These are phyloP conservation scores for Gobionotothen gibberifrons DNA, from an alignment of 2,797 vertebrate species.

Conservation along the genomic window DNA sequence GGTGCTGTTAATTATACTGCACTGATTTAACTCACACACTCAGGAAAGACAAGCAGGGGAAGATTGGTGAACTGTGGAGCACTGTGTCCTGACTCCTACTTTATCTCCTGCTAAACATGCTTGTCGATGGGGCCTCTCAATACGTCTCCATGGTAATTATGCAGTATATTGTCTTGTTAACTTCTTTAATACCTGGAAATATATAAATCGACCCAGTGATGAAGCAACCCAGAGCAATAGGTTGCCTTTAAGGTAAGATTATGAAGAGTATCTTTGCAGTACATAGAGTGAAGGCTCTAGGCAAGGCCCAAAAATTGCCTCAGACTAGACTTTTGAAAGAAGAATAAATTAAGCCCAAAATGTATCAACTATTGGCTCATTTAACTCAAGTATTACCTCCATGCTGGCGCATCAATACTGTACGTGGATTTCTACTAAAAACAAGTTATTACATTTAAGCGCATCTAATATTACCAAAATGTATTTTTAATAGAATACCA, in stretches of 20 bases:
- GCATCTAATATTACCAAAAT: slow-evolving; percentile 16
- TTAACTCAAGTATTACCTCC: slow-evolving; percentile 1
- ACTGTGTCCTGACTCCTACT: slow-evolving; percentile 39
- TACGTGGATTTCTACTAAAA: slow-evolving; percentile 7
- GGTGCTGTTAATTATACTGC: slow-evolving; percentile 73
- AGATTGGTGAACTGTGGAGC: slow-evolving; percentile 55
- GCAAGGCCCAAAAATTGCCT: slow-evolving; percentile 25
- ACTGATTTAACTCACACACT: slow-evolving; percentile 59
- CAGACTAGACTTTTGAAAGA: neutral
- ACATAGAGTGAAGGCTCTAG: slow-evolving; percentile 17
- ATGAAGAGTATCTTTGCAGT: slow-evolving; percentile 18
- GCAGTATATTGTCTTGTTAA: slow-evolving; percentile 38
- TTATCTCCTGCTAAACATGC: slow-evolving; percentile 35
- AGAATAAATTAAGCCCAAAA: slow-evolving; percentile 6
- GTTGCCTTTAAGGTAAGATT: slow-evolving; percentile 32
- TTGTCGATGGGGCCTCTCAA: slow-evolving; percentile 33
- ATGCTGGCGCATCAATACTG: slow-evolving; percentile 13
- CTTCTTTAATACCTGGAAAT: slow-evolving; percentile 42
- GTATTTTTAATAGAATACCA: slow-evolving; percentile 10
- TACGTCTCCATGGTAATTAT: slow-evolving; percentile 53
- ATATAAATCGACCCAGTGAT: slow-evolving; percentile 32
- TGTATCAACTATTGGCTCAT: slow-evolving; percentile 9
- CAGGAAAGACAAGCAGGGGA: slow-evolving; percentile 47
- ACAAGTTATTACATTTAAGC: neutral
- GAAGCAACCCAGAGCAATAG: slow-evolving; percentile 28